Evolutionary conservation across 2,888 invertebrate genomes (phyloP), one percentile per base, ranked within the genome.

Genomic region (Dioctria linearis): DNA sequence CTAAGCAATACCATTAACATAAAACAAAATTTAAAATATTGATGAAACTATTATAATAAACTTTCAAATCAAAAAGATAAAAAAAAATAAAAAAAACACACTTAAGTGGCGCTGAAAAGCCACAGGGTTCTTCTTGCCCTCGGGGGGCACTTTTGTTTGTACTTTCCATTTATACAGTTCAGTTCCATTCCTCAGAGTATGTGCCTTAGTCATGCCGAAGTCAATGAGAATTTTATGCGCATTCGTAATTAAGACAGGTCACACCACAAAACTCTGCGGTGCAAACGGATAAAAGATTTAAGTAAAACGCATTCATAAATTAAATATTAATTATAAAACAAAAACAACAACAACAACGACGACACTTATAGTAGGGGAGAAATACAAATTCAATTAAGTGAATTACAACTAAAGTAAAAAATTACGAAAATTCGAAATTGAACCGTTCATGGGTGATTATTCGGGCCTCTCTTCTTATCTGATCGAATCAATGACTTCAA

Each of bases 201-300:
- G 73, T 39, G 57, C 57, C 40, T 73, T 54, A 73, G 73, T 73
- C 73, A 73, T 73, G 57, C 73, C 25, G 25, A 49, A 69, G 49
- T 39, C 40, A 67, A 57, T 73, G 57, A 73, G 61, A 73, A 73
- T 73, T 73, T 73, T 73, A 73, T 73, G 73, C 57, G 73, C 73
- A 73, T 73, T 46, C 73, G 73, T 73, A 73, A 73, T 73, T 73
- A 73, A 57, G 25, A 39, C 42, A 57, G 57, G 73, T 73, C 73
- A 73, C 73, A 73, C 73, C 42, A 57, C 39, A 40, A n/a, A 25
- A 25, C 5, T 39, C 73, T 40, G 61, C 11, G 5, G 57, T 73
- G 73, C 39, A 42, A 73, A 73, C 73, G 5, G 40, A 5, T 73
- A 61, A 61, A 11, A 3, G 61, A 61, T 39, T 61, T 39, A 61